Base-by-base conservation (phyloP, 2,888 invertebrate species). In the Cataglyphis rosenhaueri region DNA sequence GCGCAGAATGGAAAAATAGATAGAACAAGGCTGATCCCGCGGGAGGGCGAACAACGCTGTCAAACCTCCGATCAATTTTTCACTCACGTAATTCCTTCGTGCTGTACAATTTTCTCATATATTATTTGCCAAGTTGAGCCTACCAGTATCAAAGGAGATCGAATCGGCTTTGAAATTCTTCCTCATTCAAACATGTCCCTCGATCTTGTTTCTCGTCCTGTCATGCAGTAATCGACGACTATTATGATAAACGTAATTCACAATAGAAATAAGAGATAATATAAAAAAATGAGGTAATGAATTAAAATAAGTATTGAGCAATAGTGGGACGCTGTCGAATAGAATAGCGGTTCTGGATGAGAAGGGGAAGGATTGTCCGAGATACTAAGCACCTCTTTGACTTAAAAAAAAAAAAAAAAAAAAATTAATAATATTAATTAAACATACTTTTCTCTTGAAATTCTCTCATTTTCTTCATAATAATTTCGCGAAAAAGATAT, bases 51-150 rank as follows among this genome's bases (percentile, higher is more conserved):
- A 73, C 85, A 81, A 74, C 85, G 83, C 83, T 81, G 68, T 55
- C 85, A 82, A 89, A 89, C 85, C 85, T 78, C 82, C 89, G 91
- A 90, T 91, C 90, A 91, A 92, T 92, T 91, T 92, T 92, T 91
- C 92, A 90, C 91, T 91, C 89, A 89, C 85, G 84, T 83, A 86
- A 90, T 89, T 85, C 84, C 81, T 81, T 70, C 78, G 59, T 29
- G 83, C 75, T 78, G 82, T 85, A 85, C 87, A 88, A 90, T 87
- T 91, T 88, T 86, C 87, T 88, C 79, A 85, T 61, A 61, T 83
- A 86, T 86, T 84, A 82, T 84, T 83, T 78, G 85, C 85, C 84
- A 74, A 66, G 75, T 84, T 83, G 83, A 75, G 85, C 25, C 71
- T 82, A 64, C 79, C 87, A 79, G 48, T 6, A 21, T 48, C 82